Conservation (phyloP, 2,797 vertebrate species). For the Vireo griseus region DNA sequence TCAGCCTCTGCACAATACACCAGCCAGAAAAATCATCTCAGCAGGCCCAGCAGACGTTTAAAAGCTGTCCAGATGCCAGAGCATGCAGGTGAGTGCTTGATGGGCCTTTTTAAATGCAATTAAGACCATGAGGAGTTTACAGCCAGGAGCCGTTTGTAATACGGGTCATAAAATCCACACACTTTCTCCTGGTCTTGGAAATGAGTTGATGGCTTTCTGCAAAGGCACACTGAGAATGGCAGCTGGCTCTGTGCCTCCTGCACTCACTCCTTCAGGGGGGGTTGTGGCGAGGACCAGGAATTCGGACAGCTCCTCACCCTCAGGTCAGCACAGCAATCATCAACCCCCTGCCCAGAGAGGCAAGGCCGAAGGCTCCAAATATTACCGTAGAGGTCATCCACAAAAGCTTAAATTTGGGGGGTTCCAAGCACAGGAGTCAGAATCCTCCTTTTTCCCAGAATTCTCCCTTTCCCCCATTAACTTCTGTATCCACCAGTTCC, state of each 20-base stretch:
- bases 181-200: neutral
- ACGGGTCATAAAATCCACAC: neutral
- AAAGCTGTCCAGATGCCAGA: neutral
- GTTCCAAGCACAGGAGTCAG: neutral
- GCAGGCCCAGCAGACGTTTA: fast-evolving
- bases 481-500: neutral
- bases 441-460: neutral
- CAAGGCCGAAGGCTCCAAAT: neutral
- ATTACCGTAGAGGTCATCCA: neutral
- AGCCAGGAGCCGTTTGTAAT: neutral
- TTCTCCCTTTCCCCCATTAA: neutral
- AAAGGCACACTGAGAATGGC: neutral
- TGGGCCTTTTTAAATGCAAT: neutral
- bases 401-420: neutral
- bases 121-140: neutral
- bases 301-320: fast-evolving
- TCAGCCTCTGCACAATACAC: neutral
- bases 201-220: neutral
- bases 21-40: neutral
- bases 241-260: neutral
- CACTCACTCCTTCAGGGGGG: fast-evolving
- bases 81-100: neutral
- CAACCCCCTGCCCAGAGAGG: fast-evolving
- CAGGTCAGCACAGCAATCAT: neutral
- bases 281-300: fast-evolving